A percentile compares a stretch with the other conserved stretches of the same genome.
Evolutionary conservation across 2,113 vertebrate species (phyloP).

Genomic region (Tiliqua scincoides): DNA sequence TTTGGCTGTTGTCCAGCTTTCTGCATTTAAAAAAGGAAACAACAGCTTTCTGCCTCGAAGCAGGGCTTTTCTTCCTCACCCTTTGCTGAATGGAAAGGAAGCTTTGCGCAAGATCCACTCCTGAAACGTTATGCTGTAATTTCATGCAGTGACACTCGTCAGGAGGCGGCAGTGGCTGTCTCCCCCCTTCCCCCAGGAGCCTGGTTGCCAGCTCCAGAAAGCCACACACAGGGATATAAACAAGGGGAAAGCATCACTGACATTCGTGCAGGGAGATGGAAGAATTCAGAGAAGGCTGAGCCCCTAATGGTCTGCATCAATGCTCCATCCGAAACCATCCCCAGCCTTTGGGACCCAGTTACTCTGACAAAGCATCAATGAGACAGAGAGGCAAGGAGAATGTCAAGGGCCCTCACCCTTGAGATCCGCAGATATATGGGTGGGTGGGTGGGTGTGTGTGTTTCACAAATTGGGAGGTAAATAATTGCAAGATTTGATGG

Average conservation of each 20-base stretch:
- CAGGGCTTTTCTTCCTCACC: accelerated
- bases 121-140: neutral
- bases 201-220: accelerated
- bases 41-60: neutral
- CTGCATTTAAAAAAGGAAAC: neutral
- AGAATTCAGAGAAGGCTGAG: accelerated
- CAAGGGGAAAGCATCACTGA: accelerated
- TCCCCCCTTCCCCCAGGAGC: neutral
- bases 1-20: neutral
- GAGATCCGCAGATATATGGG: neutral
- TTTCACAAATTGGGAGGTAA: neutral
- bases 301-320: neutral
- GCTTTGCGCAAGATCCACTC: neutral
- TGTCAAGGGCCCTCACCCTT: too few species aligned
- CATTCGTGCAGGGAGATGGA: accelerated
- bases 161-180: accelerated
- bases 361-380: too few species aligned
- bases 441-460: neutral
- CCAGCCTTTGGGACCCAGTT: accelerated
- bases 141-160: neutral
- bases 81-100: conserved; percentile 23
- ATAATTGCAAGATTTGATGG: neutral
- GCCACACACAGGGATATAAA: accelerated
- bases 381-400: neutral
- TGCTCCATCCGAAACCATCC: neutral